These are phyloP conservation scores for Myopa testacea DNA, from an alignment of 2,888 invertebrate genomes.

Conservation along the genomic window DNA sequence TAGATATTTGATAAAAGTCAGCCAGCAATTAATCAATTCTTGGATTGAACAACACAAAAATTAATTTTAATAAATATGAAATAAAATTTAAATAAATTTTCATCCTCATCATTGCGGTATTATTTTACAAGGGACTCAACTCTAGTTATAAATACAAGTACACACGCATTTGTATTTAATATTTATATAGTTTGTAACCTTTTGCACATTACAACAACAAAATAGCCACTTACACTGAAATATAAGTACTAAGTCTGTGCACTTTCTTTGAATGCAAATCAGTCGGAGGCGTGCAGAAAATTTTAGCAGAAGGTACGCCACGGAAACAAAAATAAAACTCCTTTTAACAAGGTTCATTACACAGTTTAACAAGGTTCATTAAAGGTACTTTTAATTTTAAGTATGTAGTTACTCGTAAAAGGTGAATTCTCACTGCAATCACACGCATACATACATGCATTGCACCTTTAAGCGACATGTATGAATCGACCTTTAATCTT, in stretches of 20 bases:
- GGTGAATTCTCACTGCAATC: background rate
- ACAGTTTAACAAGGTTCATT: background rate
- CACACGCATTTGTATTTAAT: too few relatives aligned
- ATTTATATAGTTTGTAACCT: too few relatives aligned
- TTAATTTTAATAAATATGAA: too few relatives aligned
- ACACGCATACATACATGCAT: too few relatives aligned
- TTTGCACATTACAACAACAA: background rate
- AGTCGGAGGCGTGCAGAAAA: background rate
- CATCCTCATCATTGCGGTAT: too few relatives aligned
- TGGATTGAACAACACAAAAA: too few relatives aligned
- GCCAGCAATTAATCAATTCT: too few relatives aligned
- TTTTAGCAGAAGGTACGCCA: background rate
- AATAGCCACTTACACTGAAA: conserved; percentile 11
- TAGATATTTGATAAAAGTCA: too few relatives aligned
- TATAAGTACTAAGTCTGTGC: background rate
- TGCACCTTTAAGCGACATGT: too few relatives aligned
- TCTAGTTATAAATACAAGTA: too few relatives aligned
- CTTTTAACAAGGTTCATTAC: background rate
- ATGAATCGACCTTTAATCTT: background rate
- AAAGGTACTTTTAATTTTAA: conserved; percentile 11
- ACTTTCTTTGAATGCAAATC: background rate
- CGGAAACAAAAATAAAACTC: background rate
- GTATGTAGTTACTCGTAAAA: background rate
- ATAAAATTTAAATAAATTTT: too few relatives aligned
- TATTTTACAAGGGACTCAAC: too few relatives aligned